These are phyloP conservation scores for Trissoscelio sp. DNA, from an alignment of 2,888 invertebrate genomes.

Conservation along the genomic window DNA sequence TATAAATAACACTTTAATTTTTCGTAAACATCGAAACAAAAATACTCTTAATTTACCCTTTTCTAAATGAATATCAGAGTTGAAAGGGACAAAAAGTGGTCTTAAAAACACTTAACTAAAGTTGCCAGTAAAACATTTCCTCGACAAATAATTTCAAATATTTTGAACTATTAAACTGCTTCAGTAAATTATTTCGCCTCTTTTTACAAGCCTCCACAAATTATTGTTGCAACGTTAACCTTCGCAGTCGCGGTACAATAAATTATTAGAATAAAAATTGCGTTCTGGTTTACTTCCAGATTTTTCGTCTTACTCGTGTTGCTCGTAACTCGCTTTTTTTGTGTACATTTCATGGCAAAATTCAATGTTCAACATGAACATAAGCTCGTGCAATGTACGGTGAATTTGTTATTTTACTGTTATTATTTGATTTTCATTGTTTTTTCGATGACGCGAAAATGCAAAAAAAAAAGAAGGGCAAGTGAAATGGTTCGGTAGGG, in stretches of 20 bases:
- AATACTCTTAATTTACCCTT: conserved; percentile 7
- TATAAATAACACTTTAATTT: too few relatives aligned
- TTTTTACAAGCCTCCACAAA: conserved; percentile 31
- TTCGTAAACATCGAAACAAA: too few relatives aligned
- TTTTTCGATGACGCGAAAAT: conserved; percentile 31
- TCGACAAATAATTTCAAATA: conserved; percentile 49
- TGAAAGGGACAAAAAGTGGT: conserved; percentile 22
- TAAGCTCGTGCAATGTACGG: background rate
- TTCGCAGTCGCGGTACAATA: conserved; percentile 28
- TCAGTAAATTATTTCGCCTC: conserved; percentile 31
- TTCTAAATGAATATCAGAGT: conserved; percentile 18
- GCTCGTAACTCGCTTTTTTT: background rate
- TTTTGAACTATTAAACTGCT: conserved; percentile 48
- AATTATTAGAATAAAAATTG: conserved; percentile 54
- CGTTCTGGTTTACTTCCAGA: conserved; percentile 49
- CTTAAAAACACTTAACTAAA: conserved; percentile 38
- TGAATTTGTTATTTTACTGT: conserved; percentile 27
- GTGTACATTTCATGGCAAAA: background rate
- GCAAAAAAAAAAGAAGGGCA: conserved; percentile 42
- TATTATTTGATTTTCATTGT: conserved; percentile 38
- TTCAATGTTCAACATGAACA: conserved; percentile 15
- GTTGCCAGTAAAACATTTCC: conserved; percentile 29
- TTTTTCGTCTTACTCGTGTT: conserved; percentile 35
- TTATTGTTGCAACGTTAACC: conserved; percentile 45
- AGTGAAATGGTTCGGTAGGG: conserved; percentile 33